A percentile compares a stretch with the other conserved stretches of the same genome.
Evolutionary conservation across 2,113 vertebrate genomes (phyloP).

Genomic region (Larimichthys crocea): DNA sequence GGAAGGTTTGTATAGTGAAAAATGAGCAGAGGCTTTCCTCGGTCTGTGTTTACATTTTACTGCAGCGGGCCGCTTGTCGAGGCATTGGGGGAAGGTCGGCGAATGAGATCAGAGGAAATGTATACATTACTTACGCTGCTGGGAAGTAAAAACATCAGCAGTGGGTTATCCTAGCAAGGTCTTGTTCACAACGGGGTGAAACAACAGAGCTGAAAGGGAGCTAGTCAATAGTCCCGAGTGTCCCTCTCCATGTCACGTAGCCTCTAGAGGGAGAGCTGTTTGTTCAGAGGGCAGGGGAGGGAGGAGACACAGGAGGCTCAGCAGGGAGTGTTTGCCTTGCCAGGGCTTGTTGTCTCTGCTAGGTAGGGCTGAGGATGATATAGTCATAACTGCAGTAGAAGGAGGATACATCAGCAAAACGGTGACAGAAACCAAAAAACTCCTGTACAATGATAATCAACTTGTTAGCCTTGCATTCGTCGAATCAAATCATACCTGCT

Average conservation of each 20-base stretch:
- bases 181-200: constrained; percentile 33
- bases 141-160: constrained; percentile 42
- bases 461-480: constrained; percentile 30
- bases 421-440: background rate
- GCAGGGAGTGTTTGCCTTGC: constrained; percentile 60
- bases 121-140: constrained; percentile 30
- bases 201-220: constrained; percentile 32
- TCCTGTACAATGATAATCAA: constrained; percentile 16
- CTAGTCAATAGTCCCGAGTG: constrained; percentile 33
- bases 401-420: constrained; percentile 38
- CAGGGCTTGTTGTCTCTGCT: constrained; percentile 40
- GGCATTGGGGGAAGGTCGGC: background rate
- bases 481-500: background rate
- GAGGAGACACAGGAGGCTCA: constrained; percentile 38
- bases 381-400: constrained; percentile 13
- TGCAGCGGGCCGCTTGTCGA: constrained; percentile 8
- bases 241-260: constrained; percentile 20
- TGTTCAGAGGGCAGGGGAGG: constrained; percentile 55
- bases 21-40: constrained; percentile 50
- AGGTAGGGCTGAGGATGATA: constrained; percentile 12
- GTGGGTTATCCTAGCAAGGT: constrained; percentile 7
- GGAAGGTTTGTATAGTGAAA: constrained; percentile 37
- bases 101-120: constrained; percentile 25
- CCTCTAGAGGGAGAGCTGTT: constrained; percentile 66
- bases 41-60: constrained; percentile 66